Evolutionary conservation across 2,888 invertebrate genomes (phyloP).

Genomic region (Temnothorax unifasciatus): DNA sequence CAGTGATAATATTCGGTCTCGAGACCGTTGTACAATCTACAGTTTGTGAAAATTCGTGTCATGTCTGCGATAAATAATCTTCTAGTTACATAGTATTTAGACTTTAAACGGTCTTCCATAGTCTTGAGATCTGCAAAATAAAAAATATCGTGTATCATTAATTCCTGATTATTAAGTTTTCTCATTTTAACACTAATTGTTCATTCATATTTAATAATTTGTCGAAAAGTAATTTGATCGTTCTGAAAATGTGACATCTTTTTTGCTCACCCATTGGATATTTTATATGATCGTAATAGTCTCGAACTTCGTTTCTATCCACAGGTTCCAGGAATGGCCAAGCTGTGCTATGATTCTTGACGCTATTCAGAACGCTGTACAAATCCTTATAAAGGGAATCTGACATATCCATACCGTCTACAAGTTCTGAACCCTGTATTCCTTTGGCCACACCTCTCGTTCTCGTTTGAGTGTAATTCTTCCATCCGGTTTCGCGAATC

Average conservation of each 20-base stretch:
- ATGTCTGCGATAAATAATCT: slow-evolving; percentile 98
- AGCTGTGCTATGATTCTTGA: slow-evolving; percentile 94
- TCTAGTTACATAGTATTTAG: slow-evolving; percentile 95
- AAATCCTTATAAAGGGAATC: slow-evolving; percentile 90
- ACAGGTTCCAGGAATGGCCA: slow-evolving; percentile 99
- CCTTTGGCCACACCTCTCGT: slow-evolving; percentile 89
- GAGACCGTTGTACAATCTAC: slow-evolving; percentile 97
- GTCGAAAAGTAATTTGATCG: neutral
- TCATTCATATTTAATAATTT: neutral
- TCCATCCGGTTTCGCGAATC: slow-evolving; percentile 94
- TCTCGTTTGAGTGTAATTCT: slow-evolving; percentile 83
- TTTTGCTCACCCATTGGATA: slow-evolving; percentile 96
- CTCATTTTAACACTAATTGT: neutral
- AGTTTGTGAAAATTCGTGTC: slow-evolving; percentile 98
- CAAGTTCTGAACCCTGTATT: slow-evolving; percentile 88
- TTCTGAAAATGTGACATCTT: neutral
- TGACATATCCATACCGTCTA: slow-evolving; percentile 90
- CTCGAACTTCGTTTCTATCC: slow-evolving; percentile 95
- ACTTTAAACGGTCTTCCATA: slow-evolving; percentile 94
- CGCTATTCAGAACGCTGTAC: slow-evolving; percentile 90
- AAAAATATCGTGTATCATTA: slow-evolving; percentile 12
- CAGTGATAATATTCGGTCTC: slow-evolving; percentile 98
- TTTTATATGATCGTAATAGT: slow-evolving; percentile 98
- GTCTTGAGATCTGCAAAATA: slow-evolving; percentile 92
- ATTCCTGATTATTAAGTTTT: neutral